Conservation (phyloP, 1,140 invertebrate species). For the Drosophila novamexicana region DNA sequence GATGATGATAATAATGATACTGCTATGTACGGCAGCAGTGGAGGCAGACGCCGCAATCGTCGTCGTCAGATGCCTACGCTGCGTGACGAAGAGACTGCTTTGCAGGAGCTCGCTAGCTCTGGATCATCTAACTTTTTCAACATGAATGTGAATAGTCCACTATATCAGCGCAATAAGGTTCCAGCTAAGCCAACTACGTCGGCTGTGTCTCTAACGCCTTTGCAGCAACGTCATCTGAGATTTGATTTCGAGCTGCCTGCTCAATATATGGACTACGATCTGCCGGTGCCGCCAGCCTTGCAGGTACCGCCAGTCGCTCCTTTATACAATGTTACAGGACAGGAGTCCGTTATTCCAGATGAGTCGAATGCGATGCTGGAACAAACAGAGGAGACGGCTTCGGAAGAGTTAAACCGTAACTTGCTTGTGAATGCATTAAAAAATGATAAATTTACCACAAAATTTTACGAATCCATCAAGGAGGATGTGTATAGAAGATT, state of each 20-base stretch:
- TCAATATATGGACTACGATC: conserved; percentile 62
- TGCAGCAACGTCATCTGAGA: conserved; percentile 79
- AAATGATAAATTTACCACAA: conserved; percentile 85
- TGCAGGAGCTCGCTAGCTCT: conserved; percentile 34
- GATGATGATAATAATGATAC: conserved; percentile 70
- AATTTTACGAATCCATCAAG: conserved; percentile 87
- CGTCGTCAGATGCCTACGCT: conserved; percentile 57
- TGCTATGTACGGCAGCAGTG: conserved; percentile 31
- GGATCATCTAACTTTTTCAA: conserved; percentile 64
- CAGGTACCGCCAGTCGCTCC: conserved; percentile 29
- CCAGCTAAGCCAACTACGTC: conserved; percentile 70
- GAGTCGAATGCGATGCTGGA: conserved; percentile 60
- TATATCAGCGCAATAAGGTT: conserved; percentile 77
- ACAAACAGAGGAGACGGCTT: conserved; percentile 73
- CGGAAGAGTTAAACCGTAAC: conserved; percentile 81
- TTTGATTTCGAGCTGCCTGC: conserved; percentile 66
- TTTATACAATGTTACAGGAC: conserved; percentile 35
- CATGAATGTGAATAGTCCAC: conserved; percentile 76
- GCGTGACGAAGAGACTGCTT: conserved; percentile 47
- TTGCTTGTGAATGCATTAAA: conserved; percentile 79
- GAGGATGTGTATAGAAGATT: conserved; percentile 90
- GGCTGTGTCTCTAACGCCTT: conserved; percentile 62
- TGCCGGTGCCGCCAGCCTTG: conserved; percentile 21
- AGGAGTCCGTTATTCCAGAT: conserved; percentile 39
- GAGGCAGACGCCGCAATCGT: conserved; percentile 61